phyloP scores from a whole-genome alignment of 2,888 invertebrate species.

The Meliscaeva auricollis region DNA sequence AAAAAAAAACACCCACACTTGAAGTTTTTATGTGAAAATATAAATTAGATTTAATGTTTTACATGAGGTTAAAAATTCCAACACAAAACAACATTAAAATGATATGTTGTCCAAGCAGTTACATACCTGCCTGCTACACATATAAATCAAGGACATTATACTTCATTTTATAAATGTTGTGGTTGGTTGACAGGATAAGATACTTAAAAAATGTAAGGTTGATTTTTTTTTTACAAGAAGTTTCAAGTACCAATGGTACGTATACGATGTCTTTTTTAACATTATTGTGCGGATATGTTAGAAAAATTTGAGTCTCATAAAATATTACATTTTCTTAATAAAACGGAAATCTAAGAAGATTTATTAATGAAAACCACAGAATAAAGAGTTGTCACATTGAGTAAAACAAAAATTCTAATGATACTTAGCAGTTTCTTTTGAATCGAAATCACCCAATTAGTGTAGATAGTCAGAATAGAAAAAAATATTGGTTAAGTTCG shows the following conservation, averaged over 20 bases:
- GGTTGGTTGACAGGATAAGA: not conserved
- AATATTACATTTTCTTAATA: too few species aligned
- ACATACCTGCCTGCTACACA: not conserved
- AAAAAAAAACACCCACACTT: not conserved
- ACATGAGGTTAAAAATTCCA: not conserved
- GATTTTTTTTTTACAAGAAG: not conserved
- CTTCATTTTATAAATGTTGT: constrained; percentile 18
- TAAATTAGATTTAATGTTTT: constrained; percentile 22
- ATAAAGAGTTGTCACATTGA: too few species aligned
- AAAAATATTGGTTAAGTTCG: too few species aligned
- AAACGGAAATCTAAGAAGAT: too few species aligned
- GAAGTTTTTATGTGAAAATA: constrained; percentile 15
- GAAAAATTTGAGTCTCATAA: too few species aligned
- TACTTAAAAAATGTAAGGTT: not conserved
- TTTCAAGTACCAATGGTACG: not conserved
- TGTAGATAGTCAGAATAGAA: too few species aligned
- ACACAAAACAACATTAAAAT: constrained; percentile 18
- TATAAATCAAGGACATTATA: constrained; percentile 4
- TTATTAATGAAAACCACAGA: too few species aligned
- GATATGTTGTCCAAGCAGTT: constrained; percentile 22
- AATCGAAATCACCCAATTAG: too few species aligned
- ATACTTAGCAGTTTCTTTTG: too few species aligned
- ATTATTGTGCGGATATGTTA: too few species aligned
- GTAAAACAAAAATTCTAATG: too few species aligned
- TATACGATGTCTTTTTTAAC: too few species aligned